These are phyloP conservation scores for Pachycephala philippinensis DNA, from an alignment of 2,113 vertebrate species.

Conservation along the genomic window DNA sequence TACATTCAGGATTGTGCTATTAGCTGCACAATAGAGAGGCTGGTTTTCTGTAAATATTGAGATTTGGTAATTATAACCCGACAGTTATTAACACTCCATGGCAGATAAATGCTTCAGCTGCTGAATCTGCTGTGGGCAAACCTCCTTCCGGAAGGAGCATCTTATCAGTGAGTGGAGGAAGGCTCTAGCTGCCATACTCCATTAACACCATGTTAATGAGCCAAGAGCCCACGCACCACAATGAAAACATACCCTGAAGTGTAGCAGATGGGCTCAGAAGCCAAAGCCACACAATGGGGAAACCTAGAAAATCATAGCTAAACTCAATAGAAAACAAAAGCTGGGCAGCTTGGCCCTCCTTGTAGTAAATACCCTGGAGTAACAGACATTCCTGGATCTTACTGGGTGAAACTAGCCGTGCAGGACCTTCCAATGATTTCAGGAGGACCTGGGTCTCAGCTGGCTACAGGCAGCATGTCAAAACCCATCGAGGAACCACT, in stretches of 20 bases:
- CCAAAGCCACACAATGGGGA: conserved; percentile 49
- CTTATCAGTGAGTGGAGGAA: conserved; percentile 50
- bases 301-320: conserved; percentile 16
- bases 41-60: conserved; percentile 70
- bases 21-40: conserved; percentile 60
- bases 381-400: neutral
- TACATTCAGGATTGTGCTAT: conserved; percentile 27
- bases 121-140: conserved; percentile 62
- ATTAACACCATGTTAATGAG: conserved; percentile 64
- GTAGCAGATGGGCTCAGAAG: conserved; percentile 61
- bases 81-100: conserved; percentile 55
- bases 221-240: conserved; percentile 44
- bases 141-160: conserved; percentile 3
- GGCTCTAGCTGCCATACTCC: conserved; percentile 58
- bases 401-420: neutral
- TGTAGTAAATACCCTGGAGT: neutral
- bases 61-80: conserved; percentile 61
- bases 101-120: conserved; percentile 54
- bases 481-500: neutral
- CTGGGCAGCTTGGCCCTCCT: neutral
- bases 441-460: neutral
- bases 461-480: neutral
- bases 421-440: neutral
- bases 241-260: conserved; percentile 60
- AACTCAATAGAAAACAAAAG: conserved; percentile 27